A percentile compares a stretch with the other conserved stretches of the same genome.
Conservation (phyloP, 2,888 invertebrate species). For the Nudaria mundana region DNA sequence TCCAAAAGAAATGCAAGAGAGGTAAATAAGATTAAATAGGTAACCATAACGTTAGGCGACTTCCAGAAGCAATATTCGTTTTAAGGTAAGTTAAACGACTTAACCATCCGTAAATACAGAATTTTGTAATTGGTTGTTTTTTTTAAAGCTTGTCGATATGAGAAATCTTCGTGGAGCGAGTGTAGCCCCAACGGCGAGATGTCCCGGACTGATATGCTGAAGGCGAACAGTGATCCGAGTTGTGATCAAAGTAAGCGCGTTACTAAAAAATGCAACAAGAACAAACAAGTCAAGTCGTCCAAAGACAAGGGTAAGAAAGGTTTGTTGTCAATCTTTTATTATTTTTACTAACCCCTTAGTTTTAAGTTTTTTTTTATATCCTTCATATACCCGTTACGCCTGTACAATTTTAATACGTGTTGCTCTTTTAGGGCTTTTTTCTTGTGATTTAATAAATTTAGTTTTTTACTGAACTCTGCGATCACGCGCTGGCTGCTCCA, state of each 20-base stretch:
- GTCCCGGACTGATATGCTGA: constrained; percentile 91
- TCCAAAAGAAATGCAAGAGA: constrained; percentile 96
- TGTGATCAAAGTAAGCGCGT: constrained; percentile 92
- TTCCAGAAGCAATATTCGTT: too few relatives aligned
- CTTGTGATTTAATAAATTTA: too few relatives aligned
- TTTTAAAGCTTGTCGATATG: constrained; percentile 90
- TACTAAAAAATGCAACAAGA: constrained; percentile 93
- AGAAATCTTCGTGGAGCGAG: constrained; percentile 93
- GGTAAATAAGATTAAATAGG: constrained; percentile 78
- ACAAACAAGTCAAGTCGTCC: constrained; percentile 83
- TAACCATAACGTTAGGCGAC: too few relatives aligned
- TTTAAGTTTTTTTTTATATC: not conserved
- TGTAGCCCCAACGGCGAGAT: constrained; percentile 90
- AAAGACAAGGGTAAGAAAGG: constrained; percentile 80
- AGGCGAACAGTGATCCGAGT: constrained; percentile 89
- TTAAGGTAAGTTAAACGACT: too few relatives aligned
- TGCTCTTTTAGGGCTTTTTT: too few relatives aligned
- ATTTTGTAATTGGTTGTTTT: not conserved
- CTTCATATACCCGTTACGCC: too few relatives aligned
- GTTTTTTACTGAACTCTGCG: too few relatives aligned
- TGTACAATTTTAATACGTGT: too few relatives aligned
- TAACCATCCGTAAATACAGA: not conserved
- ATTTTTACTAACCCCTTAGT: not conserved
- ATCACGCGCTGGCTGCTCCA: too few relatives aligned
- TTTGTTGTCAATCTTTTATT: constrained; percentile 12